Evolutionary conservation across 2,888 invertebrate genomes (phyloP).

Genomic region (Callimorpha dominula): DNA sequence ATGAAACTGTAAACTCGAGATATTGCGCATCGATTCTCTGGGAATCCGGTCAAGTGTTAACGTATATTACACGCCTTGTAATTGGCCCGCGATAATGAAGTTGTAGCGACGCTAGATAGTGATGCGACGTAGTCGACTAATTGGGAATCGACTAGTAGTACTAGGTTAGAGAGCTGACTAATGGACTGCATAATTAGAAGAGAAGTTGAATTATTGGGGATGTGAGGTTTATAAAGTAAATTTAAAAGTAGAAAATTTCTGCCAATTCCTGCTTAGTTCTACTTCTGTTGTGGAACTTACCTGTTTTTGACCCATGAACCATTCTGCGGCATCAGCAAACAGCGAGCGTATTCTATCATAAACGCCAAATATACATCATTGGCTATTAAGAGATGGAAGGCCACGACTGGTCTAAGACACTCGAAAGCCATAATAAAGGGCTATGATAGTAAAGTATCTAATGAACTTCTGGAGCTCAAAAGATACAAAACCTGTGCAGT

Average conservation of each 20-base stretch:
- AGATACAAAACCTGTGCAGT: too few species aligned
- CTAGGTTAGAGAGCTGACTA: constrained; percentile 10
- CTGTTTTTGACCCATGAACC: too few species aligned
- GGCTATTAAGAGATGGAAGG: too few species aligned
- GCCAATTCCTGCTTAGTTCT: background rate
- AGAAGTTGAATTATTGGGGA: constrained; percentile 7
- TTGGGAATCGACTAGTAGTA: constrained; percentile 23
- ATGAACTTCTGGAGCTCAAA: too few species aligned
- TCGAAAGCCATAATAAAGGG: too few species aligned
- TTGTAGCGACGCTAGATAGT: constrained; percentile 53
- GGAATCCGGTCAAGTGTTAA: constrained; percentile 61
- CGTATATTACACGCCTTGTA: constrained; percentile 61
- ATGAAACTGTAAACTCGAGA: constrained; percentile 40
- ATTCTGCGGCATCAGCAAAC: too few species aligned
- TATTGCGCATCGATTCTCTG: constrained; percentile 46
- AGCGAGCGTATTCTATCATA: too few species aligned
- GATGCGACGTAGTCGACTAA: constrained; percentile 37
- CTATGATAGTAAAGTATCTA: too few species aligned
- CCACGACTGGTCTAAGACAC: too few species aligned
- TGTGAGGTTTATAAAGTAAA: background rate
- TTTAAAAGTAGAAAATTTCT: background rate
- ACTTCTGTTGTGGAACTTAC: too few species aligned
- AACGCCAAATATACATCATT: too few species aligned
- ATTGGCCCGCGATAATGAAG: constrained; percentile 70
- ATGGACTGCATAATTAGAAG: constrained; percentile 9